Evolutionary conservation across 1,140 invertebrate species (phyloP), one percentile per base, ranked within the genome.

Genomic region (Hyles vespertilio): DNA sequence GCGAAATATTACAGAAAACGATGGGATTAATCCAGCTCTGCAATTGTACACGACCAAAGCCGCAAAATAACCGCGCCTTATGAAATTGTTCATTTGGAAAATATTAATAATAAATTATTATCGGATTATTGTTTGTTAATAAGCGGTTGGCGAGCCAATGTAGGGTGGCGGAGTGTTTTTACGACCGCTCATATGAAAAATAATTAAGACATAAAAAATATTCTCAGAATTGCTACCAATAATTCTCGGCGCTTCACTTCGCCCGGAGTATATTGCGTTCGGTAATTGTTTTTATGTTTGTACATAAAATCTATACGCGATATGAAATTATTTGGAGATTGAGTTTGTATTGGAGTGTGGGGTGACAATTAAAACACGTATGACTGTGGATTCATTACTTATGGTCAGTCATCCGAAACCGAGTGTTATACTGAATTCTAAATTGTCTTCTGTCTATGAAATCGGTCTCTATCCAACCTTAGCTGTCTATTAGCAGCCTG

Each of bases 191-290:
- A 53, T 32, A 32, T 57, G 45, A 47, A 61, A 69, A 45, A 63
- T 69, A 66, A 69, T 69, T 66, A 69, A 69, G 67, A 69, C 67
- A 66, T 69, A 66, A 69, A 69, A 40, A 62, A 55, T 34, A 46
- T 69, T 65, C 63, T 34, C 22, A 48, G 63, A 69, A 69, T 32
- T 43, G 56, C 51, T 59, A 49, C 11, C 50, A 12, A 47, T 57
- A 53, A 51, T 51, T 51, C 32, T 51, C 10, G 4, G 36, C 2
- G 36, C 36, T 40, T 40, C 36, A 40, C 36, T 51, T 34, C 32
- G 33, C n/a, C 6, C 47, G 47, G 10, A 11, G 10, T 51, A 32
- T 33, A 51, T 32, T 51, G n/a, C 22, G 10, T 33, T 32, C 32
- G 12, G n/a, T 51, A 32, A 51, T 32, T 12, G 50, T 51, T 32